Evolutionary conservation across 1,140 invertebrate species (phyloP), one percentile per base, ranked within the genome.

Genomic region (Ceratitis capitata): DNA sequence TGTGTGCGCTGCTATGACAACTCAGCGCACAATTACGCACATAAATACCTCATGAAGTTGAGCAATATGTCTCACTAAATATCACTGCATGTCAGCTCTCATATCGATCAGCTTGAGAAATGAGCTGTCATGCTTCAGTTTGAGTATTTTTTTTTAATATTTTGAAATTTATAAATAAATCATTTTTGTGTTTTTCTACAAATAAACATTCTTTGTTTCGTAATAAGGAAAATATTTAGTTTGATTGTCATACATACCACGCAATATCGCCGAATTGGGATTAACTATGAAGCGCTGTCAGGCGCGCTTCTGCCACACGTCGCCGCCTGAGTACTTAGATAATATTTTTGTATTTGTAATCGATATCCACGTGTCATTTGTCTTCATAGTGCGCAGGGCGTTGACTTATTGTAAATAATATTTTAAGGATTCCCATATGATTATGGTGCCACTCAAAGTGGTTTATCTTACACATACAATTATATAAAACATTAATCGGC

Each of bases 21-120:
- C 39, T 12, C 69, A 78, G 16, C 19, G 23, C 16, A 9, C 69
- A 69, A 7, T 39, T 26, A 42, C 29, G n/a, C 2, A 16, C 7
- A n/a, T n/a, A n/a, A n/a, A n/a, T n/a, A n/a, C n/a, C n/a, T n/a
- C n/a, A n/a, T n/a, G n/a, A 39, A 35, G 14, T 19, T 3, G 14
- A 9, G 32, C 29, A 69, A 69, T 39, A 69, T 42, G 2, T 35
- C 19, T 47, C 12, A 9, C 39, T 23, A 39, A n/a, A 26, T 61
- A 61, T 61, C 56, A 12, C 56, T 42, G 3, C 39, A 26, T 39
- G 12, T 45, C 69, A 45, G 39, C 19, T 3, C 12, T 78, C 35
- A 78, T 45, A 45, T 78, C 69, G 69, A 78, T 78, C 69, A 78
- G 39, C 39, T 78, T 78, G 69, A 78, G 45, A 78, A 78, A 78